Percentiles rank a stretch among this genome's conserved stretches.
Conservation (phyloP, 2,888 invertebrate genomes). For the Rhamphomyia laevipes region DNA sequence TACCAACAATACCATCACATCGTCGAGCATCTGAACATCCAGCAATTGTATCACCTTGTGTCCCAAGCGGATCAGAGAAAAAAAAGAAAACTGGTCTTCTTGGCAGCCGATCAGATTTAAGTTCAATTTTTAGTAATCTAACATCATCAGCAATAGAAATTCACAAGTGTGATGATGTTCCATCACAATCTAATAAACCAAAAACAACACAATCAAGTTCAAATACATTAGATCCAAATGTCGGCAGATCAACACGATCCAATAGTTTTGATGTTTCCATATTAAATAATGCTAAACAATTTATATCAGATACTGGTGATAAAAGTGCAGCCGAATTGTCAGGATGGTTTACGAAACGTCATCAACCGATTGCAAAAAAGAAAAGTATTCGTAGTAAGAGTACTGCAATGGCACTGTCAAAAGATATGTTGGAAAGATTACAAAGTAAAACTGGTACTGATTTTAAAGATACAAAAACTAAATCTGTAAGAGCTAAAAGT, state of each 20-base stretch:
- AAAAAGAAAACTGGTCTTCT: conserved; percentile 48
- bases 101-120: conserved; percentile 71
- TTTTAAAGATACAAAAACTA: conserved; percentile 33
- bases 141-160: conserved; percentile 74
- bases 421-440: conserved; percentile 47
- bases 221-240: conserved; percentile 32
- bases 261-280: conserved; percentile 77
- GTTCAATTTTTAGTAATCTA: conserved; percentile 55
- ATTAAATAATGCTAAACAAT: conserved; percentile 42
- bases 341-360: conserved; percentile 67
- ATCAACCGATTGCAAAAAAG: conserved; percentile 61
- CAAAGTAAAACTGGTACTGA: conserved; percentile 39
- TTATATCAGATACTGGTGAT: conserved; percentile 36
- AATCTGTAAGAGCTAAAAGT: conserved; percentile 26
- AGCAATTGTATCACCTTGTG: conserved; percentile 34
- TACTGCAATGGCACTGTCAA: conserved; percentile 39
- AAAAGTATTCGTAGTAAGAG: conserved; percentile 43
- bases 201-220: conserved; percentile 20
- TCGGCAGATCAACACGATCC: conserved; percentile 53
- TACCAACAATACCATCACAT: conserved; percentile 45
- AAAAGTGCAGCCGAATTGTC: conserved; percentile 45
- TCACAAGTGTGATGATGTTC: conserved; percentile 49
- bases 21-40: conserved; percentile 66
- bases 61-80: conserved; percentile 23
- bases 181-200: conserved; percentile 21